Conservation (phyloP, 35 echinoderm and acorn worm genomes). For the Anneissia japonica region DNA sequence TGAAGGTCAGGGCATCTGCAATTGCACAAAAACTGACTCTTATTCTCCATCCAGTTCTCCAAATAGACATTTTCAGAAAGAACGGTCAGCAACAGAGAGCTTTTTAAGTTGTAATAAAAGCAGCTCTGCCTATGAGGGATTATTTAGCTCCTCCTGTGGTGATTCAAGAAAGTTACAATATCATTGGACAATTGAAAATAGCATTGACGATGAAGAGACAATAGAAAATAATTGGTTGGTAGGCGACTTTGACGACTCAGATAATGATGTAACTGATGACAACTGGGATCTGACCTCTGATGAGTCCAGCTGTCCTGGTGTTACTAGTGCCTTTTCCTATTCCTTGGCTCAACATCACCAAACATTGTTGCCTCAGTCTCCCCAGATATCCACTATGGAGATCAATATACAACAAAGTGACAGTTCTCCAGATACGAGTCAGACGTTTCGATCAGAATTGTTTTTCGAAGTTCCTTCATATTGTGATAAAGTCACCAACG, state of each 20-base stretch:
- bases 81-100: too few species aligned
- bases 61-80: too few species aligned
- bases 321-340: background rate
- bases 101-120: too few species aligned
- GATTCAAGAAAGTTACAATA: background rate
- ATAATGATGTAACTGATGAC: background rate
- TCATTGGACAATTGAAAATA: background rate
- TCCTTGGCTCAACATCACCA: background rate
- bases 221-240: background rate
- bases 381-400: background rate
- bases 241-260: background rate
- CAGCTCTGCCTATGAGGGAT: too few species aligned
- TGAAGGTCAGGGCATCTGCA: background rate
- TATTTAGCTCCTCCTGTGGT: background rate
- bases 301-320: background rate
- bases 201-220: background rate
- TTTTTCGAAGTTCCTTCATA: background rate
- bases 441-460: background rate
- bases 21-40: background rate
- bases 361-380: background rate
- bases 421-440: too few species aligned
- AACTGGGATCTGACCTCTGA: background rate
- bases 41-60: too few species aligned
- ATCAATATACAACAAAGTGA: background rate
- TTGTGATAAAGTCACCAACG: background rate